Base-by-base conservation (phyloP, 2,797 vertebrate genomes). In the Rallus crepitans region DNA sequence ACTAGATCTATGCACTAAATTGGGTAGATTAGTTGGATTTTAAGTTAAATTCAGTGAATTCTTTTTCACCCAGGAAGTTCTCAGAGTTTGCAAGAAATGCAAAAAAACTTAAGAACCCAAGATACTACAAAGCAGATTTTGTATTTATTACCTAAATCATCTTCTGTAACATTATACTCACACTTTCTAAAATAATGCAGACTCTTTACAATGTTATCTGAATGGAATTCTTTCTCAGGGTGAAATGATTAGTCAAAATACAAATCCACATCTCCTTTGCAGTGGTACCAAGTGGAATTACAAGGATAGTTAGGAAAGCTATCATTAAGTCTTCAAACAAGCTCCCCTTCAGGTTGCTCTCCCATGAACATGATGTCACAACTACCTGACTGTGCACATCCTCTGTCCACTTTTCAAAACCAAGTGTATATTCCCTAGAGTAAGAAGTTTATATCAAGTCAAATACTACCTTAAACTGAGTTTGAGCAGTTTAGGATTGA, bases 401-500 rank as follows among this genome's bases (percentile, higher is more conserved):
- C 27, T 77, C 60, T 61, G 20, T 19, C 12, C 53, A 8, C 11
- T 70, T 85, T 84, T 64, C 69, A 73, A 81, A 94, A 82, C 11
- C 25, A 87, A 42, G 3, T 20, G 19, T 10, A 20, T 61, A 60
- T 92, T 86, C 77, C 91, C 95, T 87, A 63, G 28, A 92, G 82
- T 65, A 84, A 63, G 30, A 89, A 91, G 59, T 30, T 85, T 88
- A 73, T 85, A 72, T 78, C 93, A 94, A 69, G 65, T 50, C 80
- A 97, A 95, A 97, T 90, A 95, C 95, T 98, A 98, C 97, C 98
- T 97, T 97, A 95, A 82, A 91, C 6, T 93, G 85, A 89, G 53
- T 91, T 93, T 85, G 90, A 96, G 93, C 56, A 94, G 90, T 64
- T 93, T 87, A 93, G 89, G 84, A 94, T 78, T 47, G 79, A 96